These are phyloP conservation scores for Sterna hirundo DNA, from an alignment of 2,113 vertebrate species.

Conservation along the genomic window DNA sequence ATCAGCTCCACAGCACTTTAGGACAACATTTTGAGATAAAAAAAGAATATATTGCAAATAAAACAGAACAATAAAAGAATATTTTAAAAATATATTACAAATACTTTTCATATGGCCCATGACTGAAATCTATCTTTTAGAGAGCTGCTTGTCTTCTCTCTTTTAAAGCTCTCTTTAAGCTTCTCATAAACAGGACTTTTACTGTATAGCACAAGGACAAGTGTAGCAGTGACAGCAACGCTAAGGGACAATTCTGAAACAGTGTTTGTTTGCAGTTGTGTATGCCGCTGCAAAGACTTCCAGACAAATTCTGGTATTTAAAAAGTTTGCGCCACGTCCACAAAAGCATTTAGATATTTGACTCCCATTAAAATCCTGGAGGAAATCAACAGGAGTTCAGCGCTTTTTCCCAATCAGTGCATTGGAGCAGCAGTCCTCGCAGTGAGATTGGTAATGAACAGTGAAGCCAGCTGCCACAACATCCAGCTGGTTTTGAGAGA, in stretches of 20 bases:
- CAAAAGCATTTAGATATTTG: background rate
- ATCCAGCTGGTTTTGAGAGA: background rate
- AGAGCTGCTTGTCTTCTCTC: background rate
- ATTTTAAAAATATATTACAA: background rate
- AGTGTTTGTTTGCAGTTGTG: background rate
- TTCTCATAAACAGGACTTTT: background rate
- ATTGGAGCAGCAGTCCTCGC: background rate
- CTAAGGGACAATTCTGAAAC: background rate
- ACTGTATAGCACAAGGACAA: background rate
- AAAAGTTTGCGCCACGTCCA: background rate
- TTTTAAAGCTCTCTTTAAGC: background rate
- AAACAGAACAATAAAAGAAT: background rate
- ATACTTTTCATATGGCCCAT: background rate
- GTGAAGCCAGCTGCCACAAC: background rate
- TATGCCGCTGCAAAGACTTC: background rate
- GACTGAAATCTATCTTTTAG: background rate
- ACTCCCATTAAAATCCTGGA: background rate
- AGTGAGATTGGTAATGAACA: background rate
- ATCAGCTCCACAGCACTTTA: background rate
- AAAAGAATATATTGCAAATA: background rate
- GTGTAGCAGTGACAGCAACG: background rate
- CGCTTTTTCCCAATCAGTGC: background rate
- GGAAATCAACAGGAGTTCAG: background rate
- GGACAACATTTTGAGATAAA: background rate
- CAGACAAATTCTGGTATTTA: background rate